Percentiles rank a stretch among this genome's conserved stretches.
These are phyloP conservation scores for Bothrops jararaca DNA, from an alignment of 2,113 vertebrate species.

Conservation along the genomic window DNA sequence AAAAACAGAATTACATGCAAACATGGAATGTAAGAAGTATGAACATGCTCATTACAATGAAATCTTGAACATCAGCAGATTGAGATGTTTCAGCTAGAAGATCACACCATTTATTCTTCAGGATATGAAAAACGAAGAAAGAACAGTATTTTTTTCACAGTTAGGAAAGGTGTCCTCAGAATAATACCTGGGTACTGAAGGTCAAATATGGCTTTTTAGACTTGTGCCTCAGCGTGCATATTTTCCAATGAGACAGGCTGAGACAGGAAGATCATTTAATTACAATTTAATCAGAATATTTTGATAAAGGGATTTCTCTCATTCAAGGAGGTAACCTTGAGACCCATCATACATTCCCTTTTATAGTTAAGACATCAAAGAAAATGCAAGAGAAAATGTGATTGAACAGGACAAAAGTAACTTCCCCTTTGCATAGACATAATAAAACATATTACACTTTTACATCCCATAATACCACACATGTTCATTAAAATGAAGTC, in stretches of 20 bases:
- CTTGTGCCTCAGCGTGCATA: neutral
- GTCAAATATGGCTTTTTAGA: neutral
- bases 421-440: too few relatives aligned
- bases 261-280: neutral
- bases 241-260: neutral
- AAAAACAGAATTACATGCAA: neutral
- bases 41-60: neutral
- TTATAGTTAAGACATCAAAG: neutral
- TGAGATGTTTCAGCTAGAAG: neutral
- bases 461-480: too few relatives aligned
- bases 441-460: too few relatives aligned
- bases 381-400: neutral
- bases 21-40: neutral
- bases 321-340: neutral
- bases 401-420: neutral
- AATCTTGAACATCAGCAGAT: neutral
- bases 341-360: neutral
- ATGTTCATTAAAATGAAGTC: too few relatives aligned
- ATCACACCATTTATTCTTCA: neutral
- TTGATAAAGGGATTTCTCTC: neutral
- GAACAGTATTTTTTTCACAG: neutral
- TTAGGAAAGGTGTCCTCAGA: neutral
- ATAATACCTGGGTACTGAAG: neutral
- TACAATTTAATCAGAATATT: neutral
- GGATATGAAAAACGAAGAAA: neutral